phyloP scores from a whole-genome alignment of 2,888 invertebrate species.

The Limnephilus auricula region DNA sequence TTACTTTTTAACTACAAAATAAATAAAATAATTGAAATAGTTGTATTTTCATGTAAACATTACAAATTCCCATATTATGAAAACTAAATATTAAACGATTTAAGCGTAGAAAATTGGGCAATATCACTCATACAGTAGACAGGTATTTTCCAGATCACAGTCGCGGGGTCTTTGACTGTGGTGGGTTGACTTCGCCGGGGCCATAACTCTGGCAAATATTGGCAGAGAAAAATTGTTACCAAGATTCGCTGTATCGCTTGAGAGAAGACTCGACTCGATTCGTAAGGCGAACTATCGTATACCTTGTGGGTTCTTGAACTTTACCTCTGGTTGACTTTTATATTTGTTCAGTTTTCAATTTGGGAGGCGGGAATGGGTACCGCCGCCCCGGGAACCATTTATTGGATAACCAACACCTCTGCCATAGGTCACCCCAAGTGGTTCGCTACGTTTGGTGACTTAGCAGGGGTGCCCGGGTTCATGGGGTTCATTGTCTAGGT shows the following conservation, averaged over 20 bases:
- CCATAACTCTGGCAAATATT: slow-evolving; percentile 22
- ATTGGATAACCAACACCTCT: too few species aligned
- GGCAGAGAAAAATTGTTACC: slow-evolving; percentile 12
- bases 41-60: too few species aligned
- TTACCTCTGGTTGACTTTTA: not conserved
- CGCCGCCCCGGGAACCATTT: too few species aligned
- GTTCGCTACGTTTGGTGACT: too few species aligned
- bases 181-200: not conserved
- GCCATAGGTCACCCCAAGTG: too few species aligned
- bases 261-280: not conserved
- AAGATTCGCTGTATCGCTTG: not conserved
- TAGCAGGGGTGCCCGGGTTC: too few species aligned
- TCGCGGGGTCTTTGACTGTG: not conserved
- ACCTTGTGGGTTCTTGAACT: slow-evolving; percentile 4
- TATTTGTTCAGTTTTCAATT: not conserved
- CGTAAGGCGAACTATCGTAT: not conserved
- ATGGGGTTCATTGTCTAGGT: too few species aligned
- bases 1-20: too few species aligned
- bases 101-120: not conserved
- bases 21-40: too few species aligned
- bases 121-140: not conserved
- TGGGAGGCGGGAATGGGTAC: too few species aligned
- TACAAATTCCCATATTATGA: too few species aligned
- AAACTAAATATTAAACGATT: not conserved
- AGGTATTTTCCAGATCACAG: not conserved